Base-by-base conservation (phyloP, 1,140 invertebrate species). In the Drosophila baimaii region DNA sequence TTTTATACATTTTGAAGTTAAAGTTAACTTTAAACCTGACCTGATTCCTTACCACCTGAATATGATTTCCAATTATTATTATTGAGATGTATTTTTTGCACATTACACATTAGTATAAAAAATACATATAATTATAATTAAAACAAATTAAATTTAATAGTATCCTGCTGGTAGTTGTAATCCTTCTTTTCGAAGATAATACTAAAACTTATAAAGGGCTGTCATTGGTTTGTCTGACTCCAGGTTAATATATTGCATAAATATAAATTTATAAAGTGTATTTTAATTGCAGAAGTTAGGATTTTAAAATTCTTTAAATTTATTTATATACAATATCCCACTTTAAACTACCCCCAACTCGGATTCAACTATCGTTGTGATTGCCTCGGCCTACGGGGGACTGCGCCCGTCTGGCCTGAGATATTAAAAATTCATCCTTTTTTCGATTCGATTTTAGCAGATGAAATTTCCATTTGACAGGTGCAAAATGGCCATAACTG, bases 401-500 rank as follows among this genome's bases (percentile, higher is more conserved):
- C 17, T 12, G 8, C 13, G 31, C 8, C 51, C 39, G 46, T 35
- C 56, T 61, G 23, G 23, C n/a, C 19, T 51, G 31, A 31, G 39
- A 19, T 29, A 37, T 51, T 39, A 25, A 35, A 35, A 58, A 41
- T 71, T 13, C n/a, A 43, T 54, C 13, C 10, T 35, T 15, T 37
- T 51, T 66, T 37, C 19, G 21, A 8, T 21, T 49, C 23, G 31
- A 17, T 23, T 57, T 29, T 37, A 13, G 9, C 46, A 52, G 17
- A 52, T 37, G 31, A 73, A 21, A 61, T 51, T 59, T 39, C 13
- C 33, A 19, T 21, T 19, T 56, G 72, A 39, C 74, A 77, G 74
- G 73, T 77, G 72, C 15, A 77, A 77, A 77, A 56, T 61, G 61
- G 61, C 59, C 54, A 31, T 69, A 65, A 66, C 41, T 70, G 64